Evolutionary conservation across 2,797 vertebrate genomes (phyloP), one percentile per base, ranked within the genome.

Genomic region (Kryptopterus vitreolus): DNA sequence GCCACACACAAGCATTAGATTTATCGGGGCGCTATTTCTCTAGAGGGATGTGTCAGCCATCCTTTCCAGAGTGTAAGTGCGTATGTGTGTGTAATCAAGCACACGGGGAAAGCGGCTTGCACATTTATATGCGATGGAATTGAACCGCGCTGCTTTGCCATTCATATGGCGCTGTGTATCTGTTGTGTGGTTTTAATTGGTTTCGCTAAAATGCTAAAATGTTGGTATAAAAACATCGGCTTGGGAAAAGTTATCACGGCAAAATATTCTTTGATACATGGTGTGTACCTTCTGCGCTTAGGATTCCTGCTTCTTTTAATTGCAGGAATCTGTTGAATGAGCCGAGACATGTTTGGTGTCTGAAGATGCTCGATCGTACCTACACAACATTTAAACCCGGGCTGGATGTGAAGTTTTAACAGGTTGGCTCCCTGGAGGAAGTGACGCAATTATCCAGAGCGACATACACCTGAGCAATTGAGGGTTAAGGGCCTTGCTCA

Each of bases 131-230:
- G 35, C 43, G 76, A 63, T 31, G 73, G 58, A 76, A 81, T 84
- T 78, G 66, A 81, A 85, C 59, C 31, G 81, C 84, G 74, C 69
- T 70, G 62, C 65, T 38, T 79, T 77, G 75, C 57, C 48, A 72
- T 73, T 84, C 74, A 76, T 79, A 74, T 76, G 58, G 76, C 73
- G 50, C 38, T 12, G 69, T 22, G 73, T 61, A 68, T 63, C 31
- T n/a, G 35, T 71, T 63, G 58, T 79, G 20, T 33, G 59, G 35
- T 46, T 75, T 84, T 84, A 82, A 86, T 87, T 85, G 80, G 83
- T 84, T 84, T 78, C 76, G 66, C 50, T 78, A 50, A 26, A 46
- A 59, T n/a, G n/a, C n/a, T n/a, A 52, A 78, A 69, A 59, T 63
- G 31, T 83, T 85, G 78, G 74, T 69, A 81, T 78, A 84, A 73